A percentile compares a stretch with the other conserved stretches of the same genome.
Conservation (phyloP, 2,113 vertebrate genomes). For the Mirounga angustirostris region DNA sequence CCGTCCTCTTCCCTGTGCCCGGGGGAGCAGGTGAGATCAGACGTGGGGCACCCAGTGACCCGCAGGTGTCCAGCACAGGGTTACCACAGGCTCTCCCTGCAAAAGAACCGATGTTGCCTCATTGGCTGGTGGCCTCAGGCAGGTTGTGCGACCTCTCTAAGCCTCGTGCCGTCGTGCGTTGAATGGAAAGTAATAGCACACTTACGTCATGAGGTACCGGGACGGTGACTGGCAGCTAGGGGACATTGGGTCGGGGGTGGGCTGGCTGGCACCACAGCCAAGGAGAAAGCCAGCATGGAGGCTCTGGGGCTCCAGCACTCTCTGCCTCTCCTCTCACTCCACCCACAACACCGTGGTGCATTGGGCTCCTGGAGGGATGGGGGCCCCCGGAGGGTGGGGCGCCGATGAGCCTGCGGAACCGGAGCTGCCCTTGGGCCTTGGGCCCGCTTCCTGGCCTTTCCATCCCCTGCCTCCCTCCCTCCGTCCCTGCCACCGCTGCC, state of each 20-base stretch:
- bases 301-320: background rate
- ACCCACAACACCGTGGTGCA: rapidly evolving
- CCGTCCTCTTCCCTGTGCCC: background rate
- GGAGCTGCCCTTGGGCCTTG: background rate
- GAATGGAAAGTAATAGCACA: background rate
- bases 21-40: background rate
- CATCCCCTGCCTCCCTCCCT: constrained; percentile 87
- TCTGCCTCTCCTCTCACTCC: background rate
- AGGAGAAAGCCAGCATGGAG: background rate
- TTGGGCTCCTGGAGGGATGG: background rate
- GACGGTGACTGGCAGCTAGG: background rate
- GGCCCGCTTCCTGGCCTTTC: constrained; percentile 88
- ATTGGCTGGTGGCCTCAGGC: background rate
- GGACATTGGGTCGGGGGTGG: background rate
- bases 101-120: background rate
- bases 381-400: too few relatives aligned
- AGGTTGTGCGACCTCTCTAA: background rate
- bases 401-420: background rate
- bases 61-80: background rate
- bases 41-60: background rate
- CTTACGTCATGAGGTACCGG: too few relatives aligned
- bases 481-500: constrained; percentile 84
- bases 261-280: background rate
- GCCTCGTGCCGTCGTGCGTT: rapidly evolving
- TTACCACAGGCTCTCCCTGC: background rate